A percentile compares a stretch with the other conserved stretches of the same genome.
phyloP scores from a whole-genome alignment of 2,888 invertebrate genomes.

The Chloromyia formosa region DNA sequence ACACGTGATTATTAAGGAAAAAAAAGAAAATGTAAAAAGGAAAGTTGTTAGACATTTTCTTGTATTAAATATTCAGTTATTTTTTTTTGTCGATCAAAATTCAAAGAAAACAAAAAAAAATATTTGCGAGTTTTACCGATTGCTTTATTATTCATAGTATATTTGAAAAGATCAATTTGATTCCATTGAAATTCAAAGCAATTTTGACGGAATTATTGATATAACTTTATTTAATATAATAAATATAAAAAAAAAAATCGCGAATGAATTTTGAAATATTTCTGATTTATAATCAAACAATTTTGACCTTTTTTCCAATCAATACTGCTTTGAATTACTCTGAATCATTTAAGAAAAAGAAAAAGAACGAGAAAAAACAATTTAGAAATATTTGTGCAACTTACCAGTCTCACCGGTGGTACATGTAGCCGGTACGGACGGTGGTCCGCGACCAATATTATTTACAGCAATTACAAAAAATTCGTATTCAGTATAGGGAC shows the following conservation, averaged over 20 bases:
- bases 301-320: too few relatives aligned
- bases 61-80: not conserved
- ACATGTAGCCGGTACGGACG: constrained; percentile 87
- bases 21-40: too few relatives aligned
- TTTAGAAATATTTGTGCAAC: constrained; percentile 58
- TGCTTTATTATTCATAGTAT: not conserved
- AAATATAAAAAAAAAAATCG: too few relatives aligned
- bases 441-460: constrained; percentile 90
- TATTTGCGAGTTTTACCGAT: too few relatives aligned
- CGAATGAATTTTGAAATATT: too few relatives aligned
- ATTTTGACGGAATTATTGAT: constrained; percentile 3
- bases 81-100: not conserved
- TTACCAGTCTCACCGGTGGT: constrained; percentile 98
- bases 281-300: too few relatives aligned
- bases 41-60: not conserved
- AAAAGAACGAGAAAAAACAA: constrained; percentile 55
- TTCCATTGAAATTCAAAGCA: not conserved
- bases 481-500: constrained; percentile 96
- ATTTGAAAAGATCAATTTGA: not conserved
- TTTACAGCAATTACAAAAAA: constrained; percentile 96
- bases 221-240: too few relatives aligned
- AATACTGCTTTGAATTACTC: too few relatives aligned
- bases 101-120: not conserved
- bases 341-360: too few relatives aligned
- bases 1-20: not conserved